Conservation (phyloP, 2,113 vertebrate genomes). For the Ciconia boyciana region DNA sequence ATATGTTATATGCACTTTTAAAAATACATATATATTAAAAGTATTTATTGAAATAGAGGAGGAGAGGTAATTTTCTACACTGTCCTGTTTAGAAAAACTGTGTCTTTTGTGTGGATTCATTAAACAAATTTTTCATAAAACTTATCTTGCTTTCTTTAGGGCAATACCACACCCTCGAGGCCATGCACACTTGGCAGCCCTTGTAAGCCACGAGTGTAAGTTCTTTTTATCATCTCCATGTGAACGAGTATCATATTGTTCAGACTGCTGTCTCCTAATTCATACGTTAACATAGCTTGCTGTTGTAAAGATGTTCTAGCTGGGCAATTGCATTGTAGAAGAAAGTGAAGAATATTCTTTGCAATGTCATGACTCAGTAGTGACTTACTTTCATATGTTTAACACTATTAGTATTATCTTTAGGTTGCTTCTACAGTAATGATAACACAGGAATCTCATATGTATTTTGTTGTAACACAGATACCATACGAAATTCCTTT, state of each 20-base stretch:
- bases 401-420: neutral
- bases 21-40: neutral
- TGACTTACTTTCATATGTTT: neutral
- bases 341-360: neutral
- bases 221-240: neutral
- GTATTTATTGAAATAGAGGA: neutral
- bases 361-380: neutral
- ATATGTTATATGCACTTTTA: neutral
- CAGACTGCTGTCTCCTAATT: neutral
- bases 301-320: neutral
- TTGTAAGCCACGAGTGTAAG: constrained; percentile 97
- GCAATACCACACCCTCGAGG: constrained; percentile 97
- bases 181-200: constrained; percentile 93
- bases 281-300: neutral
- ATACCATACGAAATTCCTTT: neutral
- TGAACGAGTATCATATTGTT: rapidly evolving
- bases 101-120: neutral
- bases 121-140: neutral
- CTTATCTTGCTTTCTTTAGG: constrained; percentile 67
- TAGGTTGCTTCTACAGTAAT: neutral
- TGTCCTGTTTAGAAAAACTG: neutral
- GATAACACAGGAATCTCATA: neutral
- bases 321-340: neutral
- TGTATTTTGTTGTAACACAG: neutral
- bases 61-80: neutral